Conservation (phyloP, 2,113 vertebrate genomes). For the Eira barbara region DNA sequence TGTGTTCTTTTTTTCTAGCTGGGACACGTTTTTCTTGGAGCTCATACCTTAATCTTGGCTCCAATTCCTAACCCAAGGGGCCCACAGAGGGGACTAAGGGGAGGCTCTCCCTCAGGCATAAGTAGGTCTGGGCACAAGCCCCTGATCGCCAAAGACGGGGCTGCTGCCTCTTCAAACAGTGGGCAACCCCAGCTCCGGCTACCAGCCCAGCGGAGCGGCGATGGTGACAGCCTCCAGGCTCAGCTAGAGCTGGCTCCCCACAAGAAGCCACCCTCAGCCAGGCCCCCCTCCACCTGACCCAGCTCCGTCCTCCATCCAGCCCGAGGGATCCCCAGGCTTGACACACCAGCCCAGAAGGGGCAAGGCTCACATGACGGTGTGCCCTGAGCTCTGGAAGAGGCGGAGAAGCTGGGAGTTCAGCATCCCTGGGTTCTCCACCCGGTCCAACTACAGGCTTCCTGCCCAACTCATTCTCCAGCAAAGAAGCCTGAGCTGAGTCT, state of each 20-base stretch:
- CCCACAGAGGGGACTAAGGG: neutral
- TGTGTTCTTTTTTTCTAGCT: slow-evolving; percentile 57
- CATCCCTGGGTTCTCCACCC: neutral
- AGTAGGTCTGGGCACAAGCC: slow-evolving; percentile 14
- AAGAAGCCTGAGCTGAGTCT: neutral
- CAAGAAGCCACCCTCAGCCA: neutral
- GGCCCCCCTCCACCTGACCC: neutral
- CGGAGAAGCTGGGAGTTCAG: neutral
- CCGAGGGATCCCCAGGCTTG: neutral
- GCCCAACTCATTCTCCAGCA: neutral
- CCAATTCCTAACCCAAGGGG: slow-evolving; percentile 42
- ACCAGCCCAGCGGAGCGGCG: neutral
- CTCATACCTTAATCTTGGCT: slow-evolving; percentile 63
- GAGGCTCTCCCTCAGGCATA: neutral
- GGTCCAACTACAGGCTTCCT: neutral
- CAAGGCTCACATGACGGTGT: rapidly evolving
- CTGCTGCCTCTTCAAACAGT: neutral
- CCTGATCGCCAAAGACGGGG: neutral
- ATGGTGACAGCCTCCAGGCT: neutral
- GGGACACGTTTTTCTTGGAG: slow-evolving; percentile 73
- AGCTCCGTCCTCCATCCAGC: neutral
- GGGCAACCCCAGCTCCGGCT: neutral
- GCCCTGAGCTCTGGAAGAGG: neutral
- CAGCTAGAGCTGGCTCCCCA: rapidly evolving
- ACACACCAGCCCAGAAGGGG: neutral